These are phyloP conservation scores for Pseudorasbora parva DNA, from an alignment of 2,113 vertebrate species.

Conservation along the genomic window DNA sequence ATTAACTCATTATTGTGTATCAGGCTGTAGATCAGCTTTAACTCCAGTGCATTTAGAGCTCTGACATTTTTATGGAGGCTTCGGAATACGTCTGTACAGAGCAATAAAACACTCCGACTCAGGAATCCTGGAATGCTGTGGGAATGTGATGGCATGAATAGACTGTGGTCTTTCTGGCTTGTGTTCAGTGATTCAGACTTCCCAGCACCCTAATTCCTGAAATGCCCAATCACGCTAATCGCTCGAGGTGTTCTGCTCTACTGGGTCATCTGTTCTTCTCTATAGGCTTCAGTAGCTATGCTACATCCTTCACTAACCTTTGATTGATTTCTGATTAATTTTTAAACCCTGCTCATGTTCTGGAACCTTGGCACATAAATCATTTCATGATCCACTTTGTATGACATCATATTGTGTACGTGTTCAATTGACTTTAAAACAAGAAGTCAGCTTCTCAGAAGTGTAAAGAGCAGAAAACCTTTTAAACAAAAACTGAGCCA, in stretches of 20 bases:
- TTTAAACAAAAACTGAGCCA: slow-evolving; percentile 50
- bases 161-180: slow-evolving; percentile 11
- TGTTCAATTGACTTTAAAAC: slow-evolving; percentile 5
- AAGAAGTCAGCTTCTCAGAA: slow-evolving; percentile 25
- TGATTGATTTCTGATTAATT: slow-evolving; percentile 38
- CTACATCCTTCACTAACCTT: slow-evolving; percentile 3
- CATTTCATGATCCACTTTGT: slow-evolving; percentile 5
- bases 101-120: slow-evolving; percentile 48
- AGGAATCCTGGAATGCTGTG: slow-evolving; percentile 42
- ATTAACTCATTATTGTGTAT: slow-evolving; percentile 56
- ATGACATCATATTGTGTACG: neutral
- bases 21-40: slow-evolving; percentile 44
- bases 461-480: slow-evolving; percentile 38
- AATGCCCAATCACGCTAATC: neutral
- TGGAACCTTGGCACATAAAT: slow-evolving; percentile 35
- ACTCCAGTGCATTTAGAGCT: slow-evolving; percentile 37
- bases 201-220: neutral
- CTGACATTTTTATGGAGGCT: slow-evolving; percentile 54
- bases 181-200: slow-evolving; percentile 37
- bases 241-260: slow-evolving; percentile 8
- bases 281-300: slow-evolving; percentile 7
- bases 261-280: neutral
- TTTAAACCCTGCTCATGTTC: slow-evolving; percentile 19
- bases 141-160: slow-evolving; percentile 36
- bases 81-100: slow-evolving; percentile 44